A percentile compares a stretch with the other conserved stretches of the same genome.
These are phyloP conservation scores for Lophotis ruficrista DNA, from an alignment of 2,113 vertebrate genomes.

Conservation along the genomic window DNA sequence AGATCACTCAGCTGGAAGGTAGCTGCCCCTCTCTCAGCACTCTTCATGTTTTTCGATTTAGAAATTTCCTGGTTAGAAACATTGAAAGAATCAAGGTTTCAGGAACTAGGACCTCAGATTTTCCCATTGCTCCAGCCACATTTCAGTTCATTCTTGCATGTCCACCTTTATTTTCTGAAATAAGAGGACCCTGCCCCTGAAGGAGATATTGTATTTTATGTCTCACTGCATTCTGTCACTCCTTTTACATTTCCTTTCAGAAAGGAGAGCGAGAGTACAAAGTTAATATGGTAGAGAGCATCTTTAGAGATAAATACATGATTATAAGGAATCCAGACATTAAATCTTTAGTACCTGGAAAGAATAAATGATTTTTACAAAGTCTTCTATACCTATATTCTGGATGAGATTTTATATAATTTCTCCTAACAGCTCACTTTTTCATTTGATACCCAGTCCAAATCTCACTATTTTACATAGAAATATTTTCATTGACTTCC, in stretches of 20 bases:
- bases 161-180: not conserved
- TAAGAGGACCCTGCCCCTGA: not conserved
- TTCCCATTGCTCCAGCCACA: not conserved
- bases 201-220: not conserved
- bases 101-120: not conserved
- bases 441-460: not conserved
- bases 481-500: not conserved
- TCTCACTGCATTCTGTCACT: not conserved
- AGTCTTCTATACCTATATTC: not conserved
- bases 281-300: not conserved
- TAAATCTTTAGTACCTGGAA: not conserved
- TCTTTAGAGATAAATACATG: not conserved
- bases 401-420: not conserved
- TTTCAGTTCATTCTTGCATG: not conserved
- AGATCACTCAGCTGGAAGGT: not conserved
- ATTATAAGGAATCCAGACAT: not conserved
- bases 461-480: not conserved
- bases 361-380: not conserved
- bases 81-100: not conserved
- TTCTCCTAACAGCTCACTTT: not conserved
- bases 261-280: not conserved
- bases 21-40: not conserved
- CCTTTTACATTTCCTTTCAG: not conserved
- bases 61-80: not conserved
- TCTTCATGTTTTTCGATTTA: not conserved